These are phyloP conservation scores for Homarus americanus DNA, from an alignment of 1,140 invertebrate genomes.

Conservation along the genomic window DNA sequence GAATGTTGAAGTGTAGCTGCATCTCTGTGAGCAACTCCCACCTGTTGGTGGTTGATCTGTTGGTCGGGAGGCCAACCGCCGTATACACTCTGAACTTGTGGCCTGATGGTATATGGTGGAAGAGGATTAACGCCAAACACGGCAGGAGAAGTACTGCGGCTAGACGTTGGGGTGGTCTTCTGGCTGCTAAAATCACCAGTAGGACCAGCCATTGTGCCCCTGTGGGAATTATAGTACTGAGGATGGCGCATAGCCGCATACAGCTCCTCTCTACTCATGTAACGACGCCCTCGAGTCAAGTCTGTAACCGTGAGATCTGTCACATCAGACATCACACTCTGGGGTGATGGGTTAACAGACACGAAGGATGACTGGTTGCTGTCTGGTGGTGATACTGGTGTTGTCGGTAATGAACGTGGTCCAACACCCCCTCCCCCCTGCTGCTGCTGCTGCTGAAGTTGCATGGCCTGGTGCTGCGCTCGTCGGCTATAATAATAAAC, in stretches of 20 bases:
- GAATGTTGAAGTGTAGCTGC: slow-evolving; percentile 10
- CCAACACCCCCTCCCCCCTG: slow-evolving; percentile 55
- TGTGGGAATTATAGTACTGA: slow-evolving; percentile 73
- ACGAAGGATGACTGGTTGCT: slow-evolving; percentile 66
- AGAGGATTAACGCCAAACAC: slow-evolving; percentile 74
- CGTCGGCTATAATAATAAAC: slow-evolving; percentile 74
- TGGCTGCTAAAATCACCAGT: slow-evolving; percentile 54
- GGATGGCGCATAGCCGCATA: slow-evolving; percentile 75
- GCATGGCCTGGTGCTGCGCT: slow-evolving; percentile 66
- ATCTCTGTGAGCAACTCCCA: slow-evolving; percentile 20
- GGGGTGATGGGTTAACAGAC: slow-evolving; percentile 63
- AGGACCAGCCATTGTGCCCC: slow-evolving; percentile 29
- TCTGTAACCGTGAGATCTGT: slow-evolving; percentile 72
- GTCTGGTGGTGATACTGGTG: slow-evolving; percentile 74
- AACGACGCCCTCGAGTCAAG: slow-evolving; percentile 67
- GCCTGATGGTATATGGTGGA: slow-evolving; percentile 70
- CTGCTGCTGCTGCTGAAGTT: slow-evolving; percentile 66
- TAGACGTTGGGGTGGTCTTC: slow-evolving; percentile 67
- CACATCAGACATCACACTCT: slow-evolving; percentile 66
- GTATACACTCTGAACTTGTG: slow-evolving; percentile 64
- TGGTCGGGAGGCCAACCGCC: slow-evolving; percentile 60
- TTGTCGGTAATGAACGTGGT: slow-evolving; percentile 72
- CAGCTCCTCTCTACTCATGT: slow-evolving; percentile 74
- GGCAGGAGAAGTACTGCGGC: slow-evolving; percentile 73
- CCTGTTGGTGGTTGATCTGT: slow-evolving; percentile 42